Evolutionary conservation across 2,113 vertebrate genomes (phyloP).

Genomic region (Dicaeum eximium): DNA sequence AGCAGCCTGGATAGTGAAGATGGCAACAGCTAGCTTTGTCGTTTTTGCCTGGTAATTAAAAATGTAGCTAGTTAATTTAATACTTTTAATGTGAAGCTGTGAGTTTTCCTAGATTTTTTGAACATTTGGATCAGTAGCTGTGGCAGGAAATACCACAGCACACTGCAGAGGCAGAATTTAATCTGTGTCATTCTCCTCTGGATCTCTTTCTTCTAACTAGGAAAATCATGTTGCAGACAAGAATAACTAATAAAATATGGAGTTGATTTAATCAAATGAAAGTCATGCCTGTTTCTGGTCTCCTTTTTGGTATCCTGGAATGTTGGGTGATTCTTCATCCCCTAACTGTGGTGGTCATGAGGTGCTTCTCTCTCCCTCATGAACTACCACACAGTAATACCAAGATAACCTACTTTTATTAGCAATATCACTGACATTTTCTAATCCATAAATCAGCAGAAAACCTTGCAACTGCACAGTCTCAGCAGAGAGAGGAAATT

Average conservation of each 20-base stretch:
- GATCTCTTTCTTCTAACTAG: background rate
- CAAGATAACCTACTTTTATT: background rate
- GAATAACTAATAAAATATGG: background rate
- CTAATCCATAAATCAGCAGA: background rate
- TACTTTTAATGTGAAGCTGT: background rate
- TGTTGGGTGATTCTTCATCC: constrained; percentile 34
- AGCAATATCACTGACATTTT: background rate
- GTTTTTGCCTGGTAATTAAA: background rate
- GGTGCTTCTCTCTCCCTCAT: background rate
- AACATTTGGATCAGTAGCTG: background rate
- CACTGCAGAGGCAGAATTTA: background rate
- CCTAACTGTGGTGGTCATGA: constrained; percentile 8
- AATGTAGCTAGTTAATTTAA: background rate
- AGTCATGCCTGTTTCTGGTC: constrained; percentile 44
- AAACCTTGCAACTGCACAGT: background rate
- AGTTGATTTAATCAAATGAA: background rate
- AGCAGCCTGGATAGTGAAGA: background rate
- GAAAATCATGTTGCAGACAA: background rate
- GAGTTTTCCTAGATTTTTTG: background rate
- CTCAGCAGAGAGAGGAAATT: background rate
- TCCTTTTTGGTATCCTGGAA: constrained; percentile 49
- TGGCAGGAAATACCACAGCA: background rate
- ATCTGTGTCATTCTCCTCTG: background rate
- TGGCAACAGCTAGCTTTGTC: background rate
- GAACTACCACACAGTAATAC: background rate